Percentiles rank a stretch among this genome's conserved stretches.
Evolutionary conservation across 2,113 vertebrate genomes (phyloP).

Genomic region (Petrocephalus zakoni): DNA sequence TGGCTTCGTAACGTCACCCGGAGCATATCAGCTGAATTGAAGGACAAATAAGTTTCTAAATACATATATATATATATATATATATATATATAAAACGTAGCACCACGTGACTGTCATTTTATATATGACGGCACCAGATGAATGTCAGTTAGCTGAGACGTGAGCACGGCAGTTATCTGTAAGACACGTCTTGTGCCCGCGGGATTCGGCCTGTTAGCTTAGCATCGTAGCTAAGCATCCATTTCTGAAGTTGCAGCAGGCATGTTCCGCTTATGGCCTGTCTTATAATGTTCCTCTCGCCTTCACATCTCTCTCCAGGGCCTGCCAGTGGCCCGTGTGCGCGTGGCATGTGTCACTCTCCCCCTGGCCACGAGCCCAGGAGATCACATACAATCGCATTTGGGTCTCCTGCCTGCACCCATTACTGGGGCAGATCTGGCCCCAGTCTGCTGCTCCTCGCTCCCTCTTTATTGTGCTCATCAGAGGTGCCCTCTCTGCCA

Average conservation of each 20-base stretch:
- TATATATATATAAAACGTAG: background rate
- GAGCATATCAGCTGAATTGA: background rate
- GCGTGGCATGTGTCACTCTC: slow-evolving; percentile 30
- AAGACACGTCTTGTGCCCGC: background rate
- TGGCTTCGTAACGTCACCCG: background rate
- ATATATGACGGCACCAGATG: background rate
- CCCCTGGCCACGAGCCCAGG: slow-evolving; percentile 33
- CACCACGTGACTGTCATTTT: background rate
- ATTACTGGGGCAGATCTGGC: slow-evolving; percentile 43
- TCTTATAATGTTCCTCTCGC: background rate
- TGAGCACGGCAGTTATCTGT: background rate
- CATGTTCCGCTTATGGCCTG: background rate
- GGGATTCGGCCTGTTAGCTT: background rate
- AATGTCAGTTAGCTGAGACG: background rate
- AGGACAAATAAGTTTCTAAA: background rate
- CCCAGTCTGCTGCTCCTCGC: slow-evolving; percentile 25
- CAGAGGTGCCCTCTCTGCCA: background rate
- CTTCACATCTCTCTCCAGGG: background rate
- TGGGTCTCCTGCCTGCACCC: slow-evolving; percentile 44
- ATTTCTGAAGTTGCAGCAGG: background rate
- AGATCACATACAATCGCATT: slow-evolving; percentile 53
- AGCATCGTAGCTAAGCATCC: background rate
- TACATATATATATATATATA: background rate
- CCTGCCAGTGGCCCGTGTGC: background rate
- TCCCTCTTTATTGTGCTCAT: slow-evolving; percentile 30